These are phyloP conservation scores for Drosophila mauritiana DNA, from an alignment of 1,140 invertebrate genomes.

Conservation along the genomic window DNA sequence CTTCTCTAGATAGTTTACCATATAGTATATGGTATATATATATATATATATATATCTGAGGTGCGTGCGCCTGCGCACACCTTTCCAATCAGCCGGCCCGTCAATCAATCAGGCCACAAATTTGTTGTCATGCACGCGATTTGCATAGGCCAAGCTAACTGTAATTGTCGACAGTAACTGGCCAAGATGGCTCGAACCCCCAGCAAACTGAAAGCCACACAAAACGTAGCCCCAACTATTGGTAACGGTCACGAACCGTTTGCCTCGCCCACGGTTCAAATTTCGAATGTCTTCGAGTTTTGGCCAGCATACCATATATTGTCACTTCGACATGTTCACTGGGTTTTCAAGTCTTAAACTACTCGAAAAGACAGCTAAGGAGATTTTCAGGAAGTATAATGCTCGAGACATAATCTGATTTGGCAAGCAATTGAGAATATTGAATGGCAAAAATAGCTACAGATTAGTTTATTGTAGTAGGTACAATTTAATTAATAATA, in stretches of 20 bases:
- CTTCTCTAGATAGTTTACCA: not conserved
- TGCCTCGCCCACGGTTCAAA: constrained; percentile 30
- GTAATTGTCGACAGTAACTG: constrained; percentile 23
- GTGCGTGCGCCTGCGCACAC: constrained; percentile 38
- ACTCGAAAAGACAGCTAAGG: not conserved
- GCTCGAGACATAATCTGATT: not conserved
- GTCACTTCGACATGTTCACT: constrained; percentile 24
- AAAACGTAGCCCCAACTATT: not conserved
- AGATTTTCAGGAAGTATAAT: constrained; percentile 2
- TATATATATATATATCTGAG: not conserved
- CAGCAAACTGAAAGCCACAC: not conserved
- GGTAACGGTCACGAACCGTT: constrained; percentile 26
- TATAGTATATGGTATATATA: no score
- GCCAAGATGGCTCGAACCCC: constrained; percentile 3
- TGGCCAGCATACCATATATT: constrained; percentile 9
- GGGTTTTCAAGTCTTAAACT: not conserved
- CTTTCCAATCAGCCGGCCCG: constrained; percentile 70
- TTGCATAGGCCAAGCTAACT: constrained; percentile 62
- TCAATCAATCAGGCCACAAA: constrained; percentile 61
- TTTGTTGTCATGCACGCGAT: constrained; percentile 70
- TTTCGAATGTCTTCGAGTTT: constrained; percentile 4
- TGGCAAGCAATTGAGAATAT: not conserved
- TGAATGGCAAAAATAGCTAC: not conserved
- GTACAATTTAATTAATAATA: no score
- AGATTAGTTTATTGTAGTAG: no score